phyloP scores from a whole-genome alignment of 2,797 vertebrate genomes.

The Crocodylus rhombifer region DNA sequence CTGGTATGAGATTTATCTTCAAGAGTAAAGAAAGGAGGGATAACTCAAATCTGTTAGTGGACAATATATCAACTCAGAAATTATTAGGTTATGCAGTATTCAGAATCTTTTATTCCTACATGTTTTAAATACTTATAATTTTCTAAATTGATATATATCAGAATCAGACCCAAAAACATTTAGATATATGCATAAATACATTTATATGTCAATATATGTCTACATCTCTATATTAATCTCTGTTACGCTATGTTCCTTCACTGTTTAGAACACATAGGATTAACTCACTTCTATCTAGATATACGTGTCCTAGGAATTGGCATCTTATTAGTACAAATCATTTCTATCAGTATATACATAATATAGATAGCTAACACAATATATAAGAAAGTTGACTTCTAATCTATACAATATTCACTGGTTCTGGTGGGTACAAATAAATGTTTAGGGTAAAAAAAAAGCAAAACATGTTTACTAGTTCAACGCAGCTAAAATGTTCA shows the following conservation, averaged over 20 bases:
- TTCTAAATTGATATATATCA: neutral
- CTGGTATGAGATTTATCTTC: neutral
- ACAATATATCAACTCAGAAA: constrained; percentile 27
- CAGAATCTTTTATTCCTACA: constrained; percentile 4
- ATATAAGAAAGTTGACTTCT: neutral
- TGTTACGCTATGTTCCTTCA: neutral
- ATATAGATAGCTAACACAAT: neutral
- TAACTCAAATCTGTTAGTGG: constrained; percentile 23
- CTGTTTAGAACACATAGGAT: neutral
- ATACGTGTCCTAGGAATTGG: neutral
- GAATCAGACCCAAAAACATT: neutral
- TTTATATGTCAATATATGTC: no score
- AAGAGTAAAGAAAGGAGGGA: neutral
- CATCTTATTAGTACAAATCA: neutral
- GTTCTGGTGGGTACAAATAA: constrained; percentile 70
- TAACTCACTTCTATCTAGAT: neutral
- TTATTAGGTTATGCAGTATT: constrained; percentile 24
- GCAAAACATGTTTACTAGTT: constrained; percentile 82
- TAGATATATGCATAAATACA: neutral
- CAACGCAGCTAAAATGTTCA: constrained; percentile 80
- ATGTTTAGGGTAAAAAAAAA: constrained; percentile 74
- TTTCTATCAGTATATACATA: neutral
- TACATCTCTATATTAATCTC: neutral
- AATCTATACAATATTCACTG: neutral
- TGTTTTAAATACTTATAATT: neutral